Evolutionary conservation across 53 echinoderm and acorn worm genomes (phyloP), one percentile per base, ranked within the genome.

Genomic region (Echinarachnius parma): DNA sequence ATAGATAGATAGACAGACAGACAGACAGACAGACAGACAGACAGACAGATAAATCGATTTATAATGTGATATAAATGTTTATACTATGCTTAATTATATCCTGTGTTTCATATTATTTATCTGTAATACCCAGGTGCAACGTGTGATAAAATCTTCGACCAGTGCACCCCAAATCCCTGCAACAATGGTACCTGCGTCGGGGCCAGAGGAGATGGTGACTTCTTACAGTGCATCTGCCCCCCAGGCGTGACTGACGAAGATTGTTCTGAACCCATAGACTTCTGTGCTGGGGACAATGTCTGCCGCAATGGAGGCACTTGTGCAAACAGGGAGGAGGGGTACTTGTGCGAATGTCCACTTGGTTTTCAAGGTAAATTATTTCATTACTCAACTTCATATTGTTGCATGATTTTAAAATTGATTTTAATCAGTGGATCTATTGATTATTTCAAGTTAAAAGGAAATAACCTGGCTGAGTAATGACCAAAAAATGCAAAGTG

Each of bases 221-320:
- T n/a, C n/a, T n/a, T n/a, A n/a, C 56, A 56, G 14, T 72, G 74
- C 14, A 37, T 57, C 4, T 72, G 74, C 28, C 56, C 57, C 24
- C 74, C 74, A 16, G 57, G 74, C 16, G 31, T 27, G 42, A 45
- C 74, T 28, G 74, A 57, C 22, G 74, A 57, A 29, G 75, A 62
- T 19, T 81, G 81, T 39, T 54, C 21, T 8, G 74, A 72, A 16
- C 11, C 2, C 13, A 26, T 56, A 3, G 44, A 72, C 57, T 57
- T 56, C 74, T 72, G 74, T 56, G 37, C 35, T 13, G 74, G 27
- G 35, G 62, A 21, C n/a, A 46, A 32, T n/a, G 33, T 4, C 14
- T 81, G 81, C 62, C 52, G 74, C 11, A 47, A 75, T 28, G 81
- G 81, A 28, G 81, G 62, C 20, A 71, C 61, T 9, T 81, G 81